Evolutionary conservation across 2,113 vertebrate genomes (phyloP).

Genomic region (Carassius carassius): DNA sequence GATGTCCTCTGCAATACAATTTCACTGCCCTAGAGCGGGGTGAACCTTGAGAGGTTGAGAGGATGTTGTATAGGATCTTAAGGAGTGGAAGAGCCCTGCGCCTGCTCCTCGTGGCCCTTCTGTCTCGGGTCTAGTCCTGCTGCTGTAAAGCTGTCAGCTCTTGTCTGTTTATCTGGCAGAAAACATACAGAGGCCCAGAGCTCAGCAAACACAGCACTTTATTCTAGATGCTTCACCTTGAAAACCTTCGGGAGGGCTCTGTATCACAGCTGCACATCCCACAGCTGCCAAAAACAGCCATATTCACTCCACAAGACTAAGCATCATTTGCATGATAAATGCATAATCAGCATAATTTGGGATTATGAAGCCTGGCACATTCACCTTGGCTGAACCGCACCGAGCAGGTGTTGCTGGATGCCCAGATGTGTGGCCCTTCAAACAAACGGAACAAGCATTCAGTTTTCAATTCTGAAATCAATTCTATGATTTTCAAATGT

Average conservation of each 20-base stretch:
- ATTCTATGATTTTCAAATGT: neutral
- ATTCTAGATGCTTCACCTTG: constrained; percentile 47
- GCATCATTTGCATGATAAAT: constrained; percentile 24
- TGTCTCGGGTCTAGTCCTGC: constrained; percentile 9
- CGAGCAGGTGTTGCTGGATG: neutral
- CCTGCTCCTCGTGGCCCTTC: constrained; percentile 1
- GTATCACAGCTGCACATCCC: neutral
- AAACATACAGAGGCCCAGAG: constrained; percentile 27
- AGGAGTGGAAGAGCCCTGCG: neutral
- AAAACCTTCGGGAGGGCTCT: constrained; percentile 21
- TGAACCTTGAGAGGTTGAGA: constrained; percentile 15
- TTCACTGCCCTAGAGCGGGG: neutral
- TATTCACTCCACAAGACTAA: neutral
- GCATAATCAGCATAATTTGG: constrained; percentile 27
- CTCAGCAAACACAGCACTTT: constrained; percentile 26
- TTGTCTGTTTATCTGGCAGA: constrained; percentile 42
- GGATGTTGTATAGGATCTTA: constrained; percentile 1
- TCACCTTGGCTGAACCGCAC: neutral
- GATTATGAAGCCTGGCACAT: constrained; percentile 1
- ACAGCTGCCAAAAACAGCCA: constrained; percentile 39
- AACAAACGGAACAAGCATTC: neutral
- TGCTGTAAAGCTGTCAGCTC: constrained; percentile 42
- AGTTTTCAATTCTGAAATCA: neutral
- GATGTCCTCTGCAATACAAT: constrained; percentile 11
- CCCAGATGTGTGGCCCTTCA: constrained; percentile 8